Percentiles rank a stretch among this genome's conserved stretches.
Conservation (phyloP, 2,888 invertebrate species). For the Pterostichus madidus region DNA sequence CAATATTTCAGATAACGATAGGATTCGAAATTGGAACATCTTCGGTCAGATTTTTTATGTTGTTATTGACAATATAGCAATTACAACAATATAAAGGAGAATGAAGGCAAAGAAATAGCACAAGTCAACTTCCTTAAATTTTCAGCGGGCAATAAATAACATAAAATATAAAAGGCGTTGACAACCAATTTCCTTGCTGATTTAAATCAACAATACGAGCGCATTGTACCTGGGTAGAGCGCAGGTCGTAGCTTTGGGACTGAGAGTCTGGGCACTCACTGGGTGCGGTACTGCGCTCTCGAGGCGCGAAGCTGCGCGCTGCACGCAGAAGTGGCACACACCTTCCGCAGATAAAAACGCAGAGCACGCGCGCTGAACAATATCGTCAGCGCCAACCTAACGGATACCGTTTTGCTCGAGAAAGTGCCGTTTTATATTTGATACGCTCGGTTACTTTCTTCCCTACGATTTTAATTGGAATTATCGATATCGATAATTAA, state of each 20-base stretch:
- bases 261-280: neutral
- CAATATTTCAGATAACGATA: too few relatives aligned
- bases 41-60: too few relatives aligned
- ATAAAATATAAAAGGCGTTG: constrained; percentile 23
- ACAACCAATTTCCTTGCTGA: constrained; percentile 29
- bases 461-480: constrained; percentile 15
- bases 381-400: constrained; percentile 28
- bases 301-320: constrained; percentile 25
- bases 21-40: too few relatives aligned
- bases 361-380: constrained; percentile 54
- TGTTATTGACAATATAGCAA: too few relatives aligned
- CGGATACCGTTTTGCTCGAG: constrained; percentile 53
- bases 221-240: neutral
- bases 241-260: neutral
- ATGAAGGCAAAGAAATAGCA: too few relatives aligned
- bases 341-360: constrained; percentile 42
- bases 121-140: too few relatives aligned
- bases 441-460: constrained; percentile 37
- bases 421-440: constrained; percentile 54
- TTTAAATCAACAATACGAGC: neutral
- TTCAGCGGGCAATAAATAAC: neutral
- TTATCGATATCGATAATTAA: constrained; percentile 13
- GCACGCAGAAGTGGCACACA: constrained; percentile 55
- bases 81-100: too few relatives aligned
- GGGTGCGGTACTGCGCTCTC: constrained; percentile 57